Evolutionary conservation across 1,140 invertebrate species (phyloP).

Genomic region (Arctopsyche grandis): DNA sequence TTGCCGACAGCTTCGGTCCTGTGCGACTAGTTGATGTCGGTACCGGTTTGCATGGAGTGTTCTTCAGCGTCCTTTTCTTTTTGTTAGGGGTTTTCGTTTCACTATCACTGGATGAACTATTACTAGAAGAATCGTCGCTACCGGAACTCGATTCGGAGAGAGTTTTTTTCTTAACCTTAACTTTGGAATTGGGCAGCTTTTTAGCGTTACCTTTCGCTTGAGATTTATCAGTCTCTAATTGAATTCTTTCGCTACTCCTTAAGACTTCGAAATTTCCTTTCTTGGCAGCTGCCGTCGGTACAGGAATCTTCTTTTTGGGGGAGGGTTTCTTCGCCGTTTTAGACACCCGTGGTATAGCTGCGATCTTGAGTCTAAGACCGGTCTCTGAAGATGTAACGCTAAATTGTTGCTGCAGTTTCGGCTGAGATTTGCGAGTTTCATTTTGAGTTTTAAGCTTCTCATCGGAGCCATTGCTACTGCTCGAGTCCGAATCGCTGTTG

Average conservation of each 20-base stretch:
- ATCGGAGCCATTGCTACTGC: conserved; percentile 41
- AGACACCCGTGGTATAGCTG: conserved; percentile 48
- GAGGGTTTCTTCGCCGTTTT: conserved; percentile 20
- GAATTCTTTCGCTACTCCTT: conserved; percentile 36
- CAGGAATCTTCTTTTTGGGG: conserved; percentile 45
- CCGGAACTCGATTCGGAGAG: conserved; percentile 46
- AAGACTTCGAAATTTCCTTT: conserved; percentile 44
- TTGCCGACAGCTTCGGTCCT: conserved; percentile 53
- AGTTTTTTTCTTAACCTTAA: conserved; percentile 47
- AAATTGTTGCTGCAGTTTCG: conserved; percentile 50
- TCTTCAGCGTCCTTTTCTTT: conserved; percentile 19
- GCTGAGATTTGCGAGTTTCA: conserved; percentile 13
- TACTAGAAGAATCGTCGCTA: conserved; percentile 48
- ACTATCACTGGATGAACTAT: conserved; percentile 42
- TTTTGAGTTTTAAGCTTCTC: conserved; percentile 15
- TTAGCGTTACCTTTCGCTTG: conserved; percentile 9
- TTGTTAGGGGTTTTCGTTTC: not conserved
- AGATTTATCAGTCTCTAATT: conserved; percentile 33
- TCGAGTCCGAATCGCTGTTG: conserved; percentile 49
- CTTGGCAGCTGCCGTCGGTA: conserved; percentile 49
- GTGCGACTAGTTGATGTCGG: conserved; percentile 50
- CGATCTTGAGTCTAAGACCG: conserved; percentile 51
- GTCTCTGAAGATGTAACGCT: conserved; percentile 53
- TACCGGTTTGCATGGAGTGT: conserved; percentile 16
- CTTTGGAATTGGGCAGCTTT: conserved; percentile 38